phyloP scores from a whole-genome alignment of 2,888 invertebrate genomes.

The Dynastes grantii region DNA sequence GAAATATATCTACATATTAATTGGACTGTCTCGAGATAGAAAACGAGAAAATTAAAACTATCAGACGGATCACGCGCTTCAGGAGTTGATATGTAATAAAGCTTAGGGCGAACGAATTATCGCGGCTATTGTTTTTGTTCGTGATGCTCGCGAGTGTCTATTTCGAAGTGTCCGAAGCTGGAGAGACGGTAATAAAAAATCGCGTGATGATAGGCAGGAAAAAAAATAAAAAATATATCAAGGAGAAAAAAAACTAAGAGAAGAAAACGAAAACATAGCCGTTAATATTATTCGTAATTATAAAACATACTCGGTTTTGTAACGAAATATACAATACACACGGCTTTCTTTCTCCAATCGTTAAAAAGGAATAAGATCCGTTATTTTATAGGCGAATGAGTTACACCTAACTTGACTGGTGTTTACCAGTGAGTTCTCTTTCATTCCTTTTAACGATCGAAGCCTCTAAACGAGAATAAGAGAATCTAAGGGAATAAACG shows the following conservation, averaged over 20 bases:
- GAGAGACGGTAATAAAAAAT: conserved; percentile 20
- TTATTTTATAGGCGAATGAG: not conserved
- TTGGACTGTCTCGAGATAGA: conserved; percentile 46
- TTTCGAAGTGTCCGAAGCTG: not conserved
- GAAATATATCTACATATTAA: conserved; percentile 47
- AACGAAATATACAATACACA: not conserved
- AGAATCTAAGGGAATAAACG: conserved; percentile 1
- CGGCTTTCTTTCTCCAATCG: not conserved
- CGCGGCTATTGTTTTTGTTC: conserved; percentile 38
- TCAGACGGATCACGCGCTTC: conserved; percentile 44
- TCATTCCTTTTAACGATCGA: not conserved
- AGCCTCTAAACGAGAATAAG: conserved; percentile 1
- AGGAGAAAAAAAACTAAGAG: not conserved
- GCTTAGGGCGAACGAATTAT: conserved; percentile 36
- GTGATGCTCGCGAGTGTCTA: conserved; percentile 13
- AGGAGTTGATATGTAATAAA: conserved; percentile 41
- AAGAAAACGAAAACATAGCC: not conserved
- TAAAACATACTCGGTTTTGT: not conserved
- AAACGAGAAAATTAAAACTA: conserved; percentile 47
- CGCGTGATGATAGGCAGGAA: not conserved
- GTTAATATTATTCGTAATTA: conserved; percentile 16
- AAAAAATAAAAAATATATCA: not conserved
- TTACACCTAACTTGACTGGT: not conserved
- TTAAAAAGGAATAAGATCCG: not conserved
- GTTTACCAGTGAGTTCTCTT: not conserved